These are phyloP conservation scores for Heliconius eleuchia DNA, from an alignment of 1,140 invertebrate genomes.

Conservation along the genomic window DNA sequence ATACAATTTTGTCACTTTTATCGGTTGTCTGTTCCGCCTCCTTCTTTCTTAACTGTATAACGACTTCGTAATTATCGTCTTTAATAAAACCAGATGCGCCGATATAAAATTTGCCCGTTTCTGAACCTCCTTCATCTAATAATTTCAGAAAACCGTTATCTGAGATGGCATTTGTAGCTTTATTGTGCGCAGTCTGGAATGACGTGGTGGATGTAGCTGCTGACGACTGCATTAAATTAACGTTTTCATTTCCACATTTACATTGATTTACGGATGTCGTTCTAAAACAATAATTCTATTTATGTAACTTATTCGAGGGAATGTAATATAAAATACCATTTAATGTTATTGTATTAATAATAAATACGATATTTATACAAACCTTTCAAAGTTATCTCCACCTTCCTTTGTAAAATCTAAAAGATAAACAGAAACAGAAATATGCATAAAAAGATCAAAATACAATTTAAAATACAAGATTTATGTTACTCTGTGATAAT, in stretches of 20 bases:
- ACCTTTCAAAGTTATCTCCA: conserved; percentile 16
- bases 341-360: not conserved
- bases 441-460: no score
- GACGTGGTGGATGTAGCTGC: conserved; percentile 55
- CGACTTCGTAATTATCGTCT: conserved; percentile 71
- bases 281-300: conserved; percentile 34
- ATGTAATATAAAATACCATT: no score
- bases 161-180: conserved; percentile 34
- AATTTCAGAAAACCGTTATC: conserved; percentile 57
- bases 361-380: not conserved
- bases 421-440: not conserved
- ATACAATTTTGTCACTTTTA: not conserved
- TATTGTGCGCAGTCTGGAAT: conserved; percentile 56
- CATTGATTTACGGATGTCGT: conserved; percentile 29
- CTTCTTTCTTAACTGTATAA: conserved; percentile 73
- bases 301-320: no score
- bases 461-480: no score
- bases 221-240: conserved; percentile 38
- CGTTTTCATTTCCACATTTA: conserved; percentile 36
- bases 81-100: conserved; percentile 68
- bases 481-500: no score
- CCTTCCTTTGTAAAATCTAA: conserved; percentile 14
- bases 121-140: conserved; percentile 52
- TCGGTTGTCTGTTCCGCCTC: conserved; percentile 43
- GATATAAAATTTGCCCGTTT: conserved; percentile 68